Conservation (phyloP, 2,113 vertebrate genomes). For the Lampris megalopsis region DNA sequence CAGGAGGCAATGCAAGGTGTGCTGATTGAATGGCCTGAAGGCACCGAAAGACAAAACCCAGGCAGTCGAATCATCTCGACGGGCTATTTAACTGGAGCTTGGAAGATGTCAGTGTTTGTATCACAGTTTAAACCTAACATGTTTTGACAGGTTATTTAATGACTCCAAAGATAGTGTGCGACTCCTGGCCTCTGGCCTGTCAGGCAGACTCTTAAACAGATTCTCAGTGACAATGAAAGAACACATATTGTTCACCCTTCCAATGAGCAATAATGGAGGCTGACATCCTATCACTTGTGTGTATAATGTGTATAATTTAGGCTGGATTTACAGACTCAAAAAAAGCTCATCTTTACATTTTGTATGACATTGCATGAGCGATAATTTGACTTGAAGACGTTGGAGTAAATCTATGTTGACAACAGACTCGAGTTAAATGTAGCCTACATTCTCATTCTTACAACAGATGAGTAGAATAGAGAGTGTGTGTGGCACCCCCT, state of each 20-base stretch:
- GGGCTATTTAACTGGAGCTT: neutral
- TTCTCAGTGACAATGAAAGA: conserved; percentile 23
- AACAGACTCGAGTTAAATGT: too few species aligned
- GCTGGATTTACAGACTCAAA: too few species aligned
- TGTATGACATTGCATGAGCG: too few species aligned
- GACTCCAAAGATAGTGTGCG: conserved; percentile 43
- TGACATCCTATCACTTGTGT: too few species aligned
- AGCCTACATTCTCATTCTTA: too few species aligned
- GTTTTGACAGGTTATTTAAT: conserved; percentile 49
- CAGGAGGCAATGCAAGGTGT: too few species aligned
- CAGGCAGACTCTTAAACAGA: conserved; percentile 36
- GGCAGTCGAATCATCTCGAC: neutral
- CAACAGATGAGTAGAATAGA: too few species aligned
- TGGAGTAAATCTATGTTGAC: too few species aligned
- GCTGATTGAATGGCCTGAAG: neutral
- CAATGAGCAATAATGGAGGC: neutral
- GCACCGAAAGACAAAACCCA: neutral
- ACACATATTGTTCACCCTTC: conserved; percentile 29
- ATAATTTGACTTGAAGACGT: too few species aligned
- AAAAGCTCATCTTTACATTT: too few species aligned
- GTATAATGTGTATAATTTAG: too few species aligned
- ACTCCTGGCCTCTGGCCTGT: conserved; percentile 30
- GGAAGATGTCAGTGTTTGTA: neutral
- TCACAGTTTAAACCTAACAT: conserved; percentile 35
- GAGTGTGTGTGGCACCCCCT: too few species aligned